phyloP scores from a whole-genome alignment of 2,113 vertebrate genomes.

The Leuciscus idus region DNA sequence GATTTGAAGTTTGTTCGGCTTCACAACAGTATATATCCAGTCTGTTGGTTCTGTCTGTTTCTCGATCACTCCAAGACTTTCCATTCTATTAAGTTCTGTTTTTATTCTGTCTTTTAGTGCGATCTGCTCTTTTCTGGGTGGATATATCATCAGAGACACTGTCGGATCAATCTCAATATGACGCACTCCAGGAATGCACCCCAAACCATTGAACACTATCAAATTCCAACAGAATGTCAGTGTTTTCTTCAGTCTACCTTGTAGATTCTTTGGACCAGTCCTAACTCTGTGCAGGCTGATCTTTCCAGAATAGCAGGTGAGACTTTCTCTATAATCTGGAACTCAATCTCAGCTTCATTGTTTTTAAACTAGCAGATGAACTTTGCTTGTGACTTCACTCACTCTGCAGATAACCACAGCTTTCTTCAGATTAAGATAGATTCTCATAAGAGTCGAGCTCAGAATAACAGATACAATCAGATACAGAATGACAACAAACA shows the following conservation, averaged over 20 bases:
- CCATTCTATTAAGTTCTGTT: background rate
- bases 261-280: background rate
- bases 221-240: slow-evolving; percentile 20
- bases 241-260: slow-evolving; percentile 2
- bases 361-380: background rate
- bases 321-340: slow-evolving; percentile 29
- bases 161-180: slow-evolving; percentile 11
- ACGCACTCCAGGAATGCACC: slow-evolving; percentile 32
- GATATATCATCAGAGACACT: slow-evolving; percentile 24
- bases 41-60: slow-evolving; percentile 36
- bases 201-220: slow-evolving; percentile 33
- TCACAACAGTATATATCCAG: slow-evolving; percentile 27
- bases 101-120: background rate
- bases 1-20: slow-evolving; percentile 4
- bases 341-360: background rate
- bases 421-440: too few species aligned
- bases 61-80: background rate
- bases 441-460: too few species aligned
- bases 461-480: too few species aligned
- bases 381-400: too few species aligned
- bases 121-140: slow-evolving; percentile 32
- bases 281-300: background rate
- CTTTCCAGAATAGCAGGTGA: slow-evolving; percentile 1
- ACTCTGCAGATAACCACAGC: too few species aligned
- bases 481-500: too few species aligned